These are phyloP conservation scores for Drosophila colorata DNA, from an alignment of 2,888 invertebrate genomes.

Conservation along the genomic window DNA sequence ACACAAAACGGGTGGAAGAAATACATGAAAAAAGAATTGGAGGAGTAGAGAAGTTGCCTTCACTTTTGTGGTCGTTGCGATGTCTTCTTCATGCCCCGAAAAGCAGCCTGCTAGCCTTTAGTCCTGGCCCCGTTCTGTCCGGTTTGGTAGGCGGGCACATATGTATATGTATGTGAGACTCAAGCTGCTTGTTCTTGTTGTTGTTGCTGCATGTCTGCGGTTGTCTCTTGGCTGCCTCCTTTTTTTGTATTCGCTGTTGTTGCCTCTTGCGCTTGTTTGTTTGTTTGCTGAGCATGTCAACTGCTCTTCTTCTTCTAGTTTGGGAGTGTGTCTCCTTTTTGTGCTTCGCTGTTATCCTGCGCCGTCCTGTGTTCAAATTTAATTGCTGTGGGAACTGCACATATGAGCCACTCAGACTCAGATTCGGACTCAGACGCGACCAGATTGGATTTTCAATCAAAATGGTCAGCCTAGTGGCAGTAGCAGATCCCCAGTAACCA, in stretches of 20 bases:
- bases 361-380: slow-evolving; percentile 80
- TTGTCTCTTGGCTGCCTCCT: slow-evolving; percentile 70
- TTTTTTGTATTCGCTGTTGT: slow-evolving; percentile 40
- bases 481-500: slow-evolving; percentile 15
- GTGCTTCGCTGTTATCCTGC: slow-evolving; percentile 55
- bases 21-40: slow-evolving; percentile 11
- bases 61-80: slow-evolving; percentile 64
- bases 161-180: slow-evolving; percentile 34
- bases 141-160: slow-evolving; percentile 51
- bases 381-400: slow-evolving; percentile 85
- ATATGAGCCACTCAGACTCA: slow-evolving; percentile 81
- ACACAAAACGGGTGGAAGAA: slow-evolving; percentile 13
- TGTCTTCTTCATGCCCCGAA: slow-evolving; percentile 72
- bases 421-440: slow-evolving; percentile 63
- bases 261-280: slow-evolving; percentile 55
- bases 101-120: slow-evolving; percentile 49
- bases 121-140: slow-evolving; percentile 33
- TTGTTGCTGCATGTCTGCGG: slow-evolving; percentile 69
- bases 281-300: slow-evolving; percentile 76
- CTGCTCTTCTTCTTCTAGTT: slow-evolving; percentile 39
- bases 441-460: slow-evolving; percentile 80
- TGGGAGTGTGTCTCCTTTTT: slow-evolving; percentile 3
- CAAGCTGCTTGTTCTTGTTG: slow-evolving; percentile 23
- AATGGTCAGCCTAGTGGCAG: slow-evolving; percentile 61
- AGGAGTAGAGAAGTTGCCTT: slow-evolving; percentile 36